Evolutionary conservation across 2,888 invertebrate genomes (phyloP).

Genomic region (Eurytoma californica): DNA sequence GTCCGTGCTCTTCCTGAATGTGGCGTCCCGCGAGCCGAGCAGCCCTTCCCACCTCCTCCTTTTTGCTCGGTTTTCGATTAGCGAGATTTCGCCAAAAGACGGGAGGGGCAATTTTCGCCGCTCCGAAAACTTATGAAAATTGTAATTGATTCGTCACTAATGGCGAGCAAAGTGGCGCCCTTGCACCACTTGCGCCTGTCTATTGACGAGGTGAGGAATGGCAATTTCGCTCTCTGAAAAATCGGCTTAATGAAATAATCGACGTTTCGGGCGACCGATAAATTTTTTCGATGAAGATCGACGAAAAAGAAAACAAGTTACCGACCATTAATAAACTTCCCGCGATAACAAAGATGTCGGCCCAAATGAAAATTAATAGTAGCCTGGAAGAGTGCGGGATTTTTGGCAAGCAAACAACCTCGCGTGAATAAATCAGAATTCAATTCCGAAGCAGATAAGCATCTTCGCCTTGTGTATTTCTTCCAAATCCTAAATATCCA

Average conservation of each 20-base stretch:
- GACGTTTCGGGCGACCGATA: background rate
- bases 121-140: constrained; percentile 22
- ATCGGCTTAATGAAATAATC: background rate
- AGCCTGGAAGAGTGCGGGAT: too few relatives aligned
- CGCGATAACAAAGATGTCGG: too few relatives aligned
- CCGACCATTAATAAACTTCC: too few relatives aligned
- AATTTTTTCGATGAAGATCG: too few relatives aligned
- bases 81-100: background rate
- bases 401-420: constrained; percentile 55
- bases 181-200: background rate
- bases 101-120: background rate
- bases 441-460: constrained; percentile 67
- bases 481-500: constrained; percentile 34
- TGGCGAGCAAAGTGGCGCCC: background rate
- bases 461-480: constrained; percentile 24
- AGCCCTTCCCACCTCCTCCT: background rate
- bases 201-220: background rate
- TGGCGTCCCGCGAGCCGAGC: background rate
- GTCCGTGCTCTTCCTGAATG: constrained; percentile 43
- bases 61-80: background rate
- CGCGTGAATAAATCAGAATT: constrained; percentile 69
- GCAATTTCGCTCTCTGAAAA: background rate
- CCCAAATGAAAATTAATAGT: too few relatives aligned
- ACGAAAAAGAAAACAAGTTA: too few relatives aligned
- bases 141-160: constrained; percentile 44